Conservation (phyloP, 1,140 invertebrate genomes). For the Hormaphis cornu region DNA sequence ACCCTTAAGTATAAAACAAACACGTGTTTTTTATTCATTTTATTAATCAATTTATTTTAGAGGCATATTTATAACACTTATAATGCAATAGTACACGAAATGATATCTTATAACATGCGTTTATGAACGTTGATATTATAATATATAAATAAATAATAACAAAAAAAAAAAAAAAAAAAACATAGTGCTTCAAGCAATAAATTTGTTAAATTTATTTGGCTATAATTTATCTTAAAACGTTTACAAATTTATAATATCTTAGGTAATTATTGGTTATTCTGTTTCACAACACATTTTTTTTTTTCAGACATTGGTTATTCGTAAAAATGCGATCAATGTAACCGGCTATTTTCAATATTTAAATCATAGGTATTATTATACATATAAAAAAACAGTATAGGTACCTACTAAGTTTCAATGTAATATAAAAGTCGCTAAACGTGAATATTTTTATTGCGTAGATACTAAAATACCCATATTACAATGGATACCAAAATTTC, state of each 20-base stretch:
- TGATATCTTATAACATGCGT: no score
- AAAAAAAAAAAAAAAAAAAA: neutral
- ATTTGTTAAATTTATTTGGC: constrained; percentile 33
- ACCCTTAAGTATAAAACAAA: no score
- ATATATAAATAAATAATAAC: no score
- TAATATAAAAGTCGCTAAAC: constrained; percentile 3
- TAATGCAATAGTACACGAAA: no score
- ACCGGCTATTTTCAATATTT: constrained; percentile 8
- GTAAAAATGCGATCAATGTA: constrained; percentile 21
- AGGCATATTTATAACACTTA: no score
- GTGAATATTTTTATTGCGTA: constrained; percentile 15
- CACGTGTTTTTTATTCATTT: no score
- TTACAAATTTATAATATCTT: constrained; percentile 26
- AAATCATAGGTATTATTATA: constrained; percentile 18
- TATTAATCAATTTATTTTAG: no score
- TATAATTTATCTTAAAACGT: constrained; percentile 28
- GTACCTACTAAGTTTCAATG: constrained; percentile 12
- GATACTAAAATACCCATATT: neutral
- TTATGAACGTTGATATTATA: no score
- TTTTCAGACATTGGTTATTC: constrained; percentile 14
- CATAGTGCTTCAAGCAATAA: constrained; percentile 20
- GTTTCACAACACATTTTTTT: constrained; percentile 31
- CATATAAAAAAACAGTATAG: neutral
- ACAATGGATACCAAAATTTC: constrained; percentile 22
- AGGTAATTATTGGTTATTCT: constrained; percentile 16